Base-by-base conservation (phyloP, 2,113 vertebrate genomes). In the Plecturocebus donacophilus region DNA sequence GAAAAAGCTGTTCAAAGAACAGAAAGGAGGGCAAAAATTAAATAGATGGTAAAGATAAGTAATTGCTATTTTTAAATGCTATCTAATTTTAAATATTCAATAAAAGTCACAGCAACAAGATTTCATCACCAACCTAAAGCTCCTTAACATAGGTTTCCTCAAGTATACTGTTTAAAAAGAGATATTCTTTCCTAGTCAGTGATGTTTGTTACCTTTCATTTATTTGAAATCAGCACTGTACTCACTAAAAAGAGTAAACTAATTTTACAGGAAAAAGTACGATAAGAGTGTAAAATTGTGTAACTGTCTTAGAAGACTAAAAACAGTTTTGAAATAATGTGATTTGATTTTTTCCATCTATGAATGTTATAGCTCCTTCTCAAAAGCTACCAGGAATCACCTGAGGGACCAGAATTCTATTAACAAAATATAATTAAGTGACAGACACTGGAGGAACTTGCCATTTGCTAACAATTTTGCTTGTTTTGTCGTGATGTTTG, bases 401-500 rank as follows among this genome's bases (percentile, higher is more conserved):
- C 40, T 91, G 38, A n/a, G 88, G 35, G n/a, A 95, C 2, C 9
- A 85, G 19, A 95, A 73, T 71, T 91, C 94, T 97, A 70, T 42
- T 0, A 56, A 25, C 10, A 32, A 77, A 84, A 52, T 84, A 32
- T 17, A 38, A 91, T 0, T 52, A 92, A 88, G 91, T 52, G 81
- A 25, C 16, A 95, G 56, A 6, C 19, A 71, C n/a, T 25, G 2
- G 85, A 97, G 96, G 25, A 96, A 83, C 10, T 54, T 76, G 32
- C 27, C 35, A 17, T 17, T 73, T 87, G 68, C 58, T 90, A 40
- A 61, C 89, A 93, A 35, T 47, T 81, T 79, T 90, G 52, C 23
- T 92, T 90, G 95, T 58, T 96, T 47, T 38, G 83, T 14, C 10
- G 21, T 97, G 40, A 87, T 52, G 91, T 66, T 42, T 81, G 32